These are phyloP conservation scores for Drosophila ohnishii DNA, from an alignment of 1,140 invertebrate genomes.

Conservation along the genomic window DNA sequence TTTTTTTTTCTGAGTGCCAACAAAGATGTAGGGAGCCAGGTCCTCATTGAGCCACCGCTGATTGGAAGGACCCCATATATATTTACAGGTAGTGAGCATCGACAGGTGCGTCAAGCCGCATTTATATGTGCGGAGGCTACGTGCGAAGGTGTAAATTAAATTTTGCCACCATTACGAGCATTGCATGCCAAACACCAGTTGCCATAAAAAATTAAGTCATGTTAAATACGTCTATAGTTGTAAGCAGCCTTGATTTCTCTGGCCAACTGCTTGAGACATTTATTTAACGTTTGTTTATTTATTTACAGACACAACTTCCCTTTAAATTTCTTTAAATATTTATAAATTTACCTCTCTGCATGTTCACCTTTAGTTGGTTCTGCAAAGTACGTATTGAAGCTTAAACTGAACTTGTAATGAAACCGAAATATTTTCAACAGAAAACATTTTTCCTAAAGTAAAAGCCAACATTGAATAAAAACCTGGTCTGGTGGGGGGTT, in stretches of 20 bases:
- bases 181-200: constrained; percentile 51
- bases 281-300: background rate
- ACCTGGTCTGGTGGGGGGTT: background rate
- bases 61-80: constrained; percentile 60
- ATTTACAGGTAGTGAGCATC: constrained; percentile 19
- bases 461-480: constrained; percentile 12
- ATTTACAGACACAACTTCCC: background rate
- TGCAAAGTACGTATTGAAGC: background rate
- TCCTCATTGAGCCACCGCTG: constrained; percentile 33
- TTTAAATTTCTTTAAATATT: background rate
- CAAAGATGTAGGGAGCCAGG: constrained; percentile 3
- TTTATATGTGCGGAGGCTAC: constrained; percentile 49
- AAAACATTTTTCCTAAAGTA: constrained; percentile 7
- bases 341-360: background rate
- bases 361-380: background rate
- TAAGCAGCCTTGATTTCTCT: background rate
- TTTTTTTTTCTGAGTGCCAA: constrained; percentile 8
- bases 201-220: constrained; percentile 25
- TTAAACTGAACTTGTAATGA: background rate
- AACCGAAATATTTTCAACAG: constrained; percentile 1
- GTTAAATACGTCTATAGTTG: background rate
- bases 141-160: constrained; percentile 80
- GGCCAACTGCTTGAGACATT: background rate
- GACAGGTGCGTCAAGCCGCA: constrained; percentile 25
- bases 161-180: constrained; percentile 62